Percentiles rank a stretch among this genome's conserved stretches.
Evolutionary conservation across 2,797 vertebrate species (phyloP).

Genomic region (Hemitrygon akajei): DNA sequence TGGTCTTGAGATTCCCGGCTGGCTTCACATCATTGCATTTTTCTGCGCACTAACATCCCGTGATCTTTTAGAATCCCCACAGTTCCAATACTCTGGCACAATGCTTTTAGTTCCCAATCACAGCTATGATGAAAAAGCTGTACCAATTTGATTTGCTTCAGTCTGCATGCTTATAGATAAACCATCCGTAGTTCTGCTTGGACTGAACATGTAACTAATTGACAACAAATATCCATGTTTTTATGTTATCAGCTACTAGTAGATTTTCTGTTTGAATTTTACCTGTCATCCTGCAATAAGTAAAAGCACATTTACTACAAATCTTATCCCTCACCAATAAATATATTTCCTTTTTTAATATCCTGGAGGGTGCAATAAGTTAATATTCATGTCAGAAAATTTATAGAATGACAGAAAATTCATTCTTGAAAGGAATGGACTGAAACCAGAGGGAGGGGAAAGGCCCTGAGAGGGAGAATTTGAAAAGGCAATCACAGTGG

Average conservation of each 20-base stretch:
- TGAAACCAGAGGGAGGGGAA: neutral
- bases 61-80: neutral
- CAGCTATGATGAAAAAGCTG: neutral
- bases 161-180: neutral
- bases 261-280: neutral
- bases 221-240: conserved; percentile 14
- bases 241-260: neutral
- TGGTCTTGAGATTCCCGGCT: neutral
- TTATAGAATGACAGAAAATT: neutral
- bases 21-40: neutral
- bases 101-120: conserved; percentile 20
- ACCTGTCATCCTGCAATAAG: neutral
- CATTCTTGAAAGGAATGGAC: neutral
- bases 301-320: neutral
- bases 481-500: neutral
- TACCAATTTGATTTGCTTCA: conserved; percentile 25
- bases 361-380: neutral
- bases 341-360: neutral
- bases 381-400: neutral
- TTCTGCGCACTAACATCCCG: neutral
- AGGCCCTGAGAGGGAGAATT: neutral
- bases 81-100: neutral
- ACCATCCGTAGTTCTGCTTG: neutral
- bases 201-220: neutral
- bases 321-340: neutral